Evolutionary conservation across 2,888 invertebrate species (phyloP), one percentile per base, ranked within the genome.

Genomic region (Eupithecia subfuscata): DNA sequence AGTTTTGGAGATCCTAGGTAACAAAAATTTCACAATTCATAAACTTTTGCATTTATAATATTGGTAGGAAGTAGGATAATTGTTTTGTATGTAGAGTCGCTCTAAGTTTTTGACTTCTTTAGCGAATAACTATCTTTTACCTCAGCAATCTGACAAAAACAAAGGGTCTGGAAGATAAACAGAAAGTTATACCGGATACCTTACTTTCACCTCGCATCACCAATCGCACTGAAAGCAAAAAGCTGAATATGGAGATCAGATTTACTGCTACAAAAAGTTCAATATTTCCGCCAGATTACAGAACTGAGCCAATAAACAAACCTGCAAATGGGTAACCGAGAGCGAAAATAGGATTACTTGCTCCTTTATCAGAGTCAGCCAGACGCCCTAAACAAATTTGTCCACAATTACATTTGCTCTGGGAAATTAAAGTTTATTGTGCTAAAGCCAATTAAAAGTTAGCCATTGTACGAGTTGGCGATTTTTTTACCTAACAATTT

Each of bases 371-470:
- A 84, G 87, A 78, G 70, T 73, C 82, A 82, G 81, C 82, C 90
- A 89, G 84, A 80, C 88, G 82, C 82, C 89, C 88, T 89, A 87
- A 89, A 86, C 88, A 90, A 90, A 90, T 88, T 89, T 88, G 81
- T 84, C 76, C 82, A 82, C 87, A 88, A 88, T 89, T 83, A 85
- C 80, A 87, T 87, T 87, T 85, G 80, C 82, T 80, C 78, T 78
- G 77, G 79, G 70, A 80, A 83, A 87, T 85, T 83, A 83, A 84
- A 84, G 75, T 80, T 67, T 79, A 73, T 73, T 73, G 70, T 73
- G 63, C 63, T 25, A 83, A 85, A 83, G 65, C 79, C 84, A 85
- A 85, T 85, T 85, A 85, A 85, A 85, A 85, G 78, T 81, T 82
- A 76, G 63, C 81, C 79, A 81, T 83, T 83, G 81, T 81, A 76